Percentiles rank a stretch among this genome's conserved stretches.
These are phyloP conservation scores for Callinectes sapidus DNA, from an alignment of 2,888 invertebrate genomes.

Conservation along the genomic window DNA sequence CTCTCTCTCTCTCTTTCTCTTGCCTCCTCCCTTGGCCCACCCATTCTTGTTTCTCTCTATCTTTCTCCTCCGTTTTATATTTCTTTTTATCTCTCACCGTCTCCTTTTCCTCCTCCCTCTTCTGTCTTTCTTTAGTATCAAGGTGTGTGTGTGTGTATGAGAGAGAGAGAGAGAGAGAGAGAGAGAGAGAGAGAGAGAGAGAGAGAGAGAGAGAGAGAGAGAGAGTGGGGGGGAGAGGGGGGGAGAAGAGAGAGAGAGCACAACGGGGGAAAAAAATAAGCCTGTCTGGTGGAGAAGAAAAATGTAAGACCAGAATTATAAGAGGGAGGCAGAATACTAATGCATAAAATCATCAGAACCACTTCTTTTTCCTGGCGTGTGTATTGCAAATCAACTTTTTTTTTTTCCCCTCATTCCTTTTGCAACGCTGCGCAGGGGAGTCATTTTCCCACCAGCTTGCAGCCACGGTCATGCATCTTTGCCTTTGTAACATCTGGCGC, in stretches of 20 bases:
- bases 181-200: background rate
- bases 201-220: background rate
- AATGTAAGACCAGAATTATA: constrained; percentile 1
- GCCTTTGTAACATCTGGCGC: constrained; percentile 17
- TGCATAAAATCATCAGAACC: constrained; percentile 17
- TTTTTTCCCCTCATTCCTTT: background rate
- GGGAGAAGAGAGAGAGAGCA: background rate
- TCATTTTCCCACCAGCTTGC: constrained; percentile 3
- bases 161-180: background rate
- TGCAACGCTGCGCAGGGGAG: background rate
- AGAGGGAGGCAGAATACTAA: constrained; percentile 16
- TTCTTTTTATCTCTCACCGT: background rate
- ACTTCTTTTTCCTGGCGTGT: constrained; percentile 3
- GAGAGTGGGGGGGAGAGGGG: background rate
- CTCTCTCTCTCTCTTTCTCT: background rate
- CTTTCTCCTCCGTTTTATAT: background rate
- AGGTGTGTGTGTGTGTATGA: background rate
- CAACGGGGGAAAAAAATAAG: background rate
- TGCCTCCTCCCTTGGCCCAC: background rate
- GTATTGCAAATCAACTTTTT: constrained; percentile 8
- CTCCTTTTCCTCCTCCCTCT: background rate
- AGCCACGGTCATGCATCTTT: constrained; percentile 22
- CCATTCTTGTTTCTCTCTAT: background rate
- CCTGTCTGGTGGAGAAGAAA: background rate
- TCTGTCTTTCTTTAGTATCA: background rate